A percentile compares a stretch with the other conserved stretches of the same genome.
phyloP scores from a whole-genome alignment of 1,140 invertebrate genomes.

The Delia radicum region DNA sequence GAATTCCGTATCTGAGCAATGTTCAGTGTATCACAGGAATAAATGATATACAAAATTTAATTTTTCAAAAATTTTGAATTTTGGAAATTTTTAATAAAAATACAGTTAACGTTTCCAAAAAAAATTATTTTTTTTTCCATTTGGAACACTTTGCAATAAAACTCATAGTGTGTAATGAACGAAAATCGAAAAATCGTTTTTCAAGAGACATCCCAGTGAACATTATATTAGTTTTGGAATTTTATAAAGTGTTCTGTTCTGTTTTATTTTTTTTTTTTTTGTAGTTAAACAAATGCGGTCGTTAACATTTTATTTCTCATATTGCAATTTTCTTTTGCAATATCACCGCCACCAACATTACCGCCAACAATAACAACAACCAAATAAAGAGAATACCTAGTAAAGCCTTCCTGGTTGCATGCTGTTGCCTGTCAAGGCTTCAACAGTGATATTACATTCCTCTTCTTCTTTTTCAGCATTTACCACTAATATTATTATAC shows the following conservation, averaged over 20 bases:
- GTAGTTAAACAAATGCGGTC: slow-evolving; percentile 11
- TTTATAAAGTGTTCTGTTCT: neutral
- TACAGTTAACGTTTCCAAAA: too few species aligned
- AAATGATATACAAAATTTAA: too few species aligned
- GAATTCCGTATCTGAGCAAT: too few species aligned
- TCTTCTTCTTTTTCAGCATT: neutral
- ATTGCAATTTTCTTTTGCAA: neutral
- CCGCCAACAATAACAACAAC: neutral
- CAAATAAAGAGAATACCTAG: neutral
- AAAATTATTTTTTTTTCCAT: neutral
- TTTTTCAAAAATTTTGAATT: too few species aligned
- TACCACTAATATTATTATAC: neutral
- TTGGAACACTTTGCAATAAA: too few species aligned
- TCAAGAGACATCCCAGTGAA: too few species aligned
- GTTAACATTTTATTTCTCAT: slow-evolving; percentile 16
- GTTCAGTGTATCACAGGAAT: too few species aligned
- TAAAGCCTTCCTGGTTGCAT: neutral
- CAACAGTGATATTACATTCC: neutral
- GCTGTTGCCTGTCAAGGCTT: neutral
- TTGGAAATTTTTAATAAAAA: too few species aligned
- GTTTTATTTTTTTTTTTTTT: neutral
- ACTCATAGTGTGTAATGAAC: too few species aligned
- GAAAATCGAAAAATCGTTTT: too few species aligned
- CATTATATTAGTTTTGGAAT: slow-evolving; percentile 16
- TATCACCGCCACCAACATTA: neutral